Conservation (phyloP, 2,888 invertebrate species). For the Aproaerema taeniolella region DNA sequence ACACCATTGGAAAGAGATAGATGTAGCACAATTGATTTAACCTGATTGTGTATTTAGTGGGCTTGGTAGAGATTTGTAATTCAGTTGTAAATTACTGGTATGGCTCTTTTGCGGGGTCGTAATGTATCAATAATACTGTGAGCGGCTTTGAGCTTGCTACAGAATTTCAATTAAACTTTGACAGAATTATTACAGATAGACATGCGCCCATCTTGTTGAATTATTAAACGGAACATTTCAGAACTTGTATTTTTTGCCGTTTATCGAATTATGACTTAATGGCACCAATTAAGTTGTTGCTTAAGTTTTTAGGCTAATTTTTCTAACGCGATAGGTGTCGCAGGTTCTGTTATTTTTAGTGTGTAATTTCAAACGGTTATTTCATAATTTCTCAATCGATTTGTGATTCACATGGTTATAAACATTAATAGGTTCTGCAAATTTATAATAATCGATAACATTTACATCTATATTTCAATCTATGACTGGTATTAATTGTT, state of each 20-base stretch:
- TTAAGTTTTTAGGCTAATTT: constrained; percentile 13
- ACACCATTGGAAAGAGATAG: constrained; percentile 31
- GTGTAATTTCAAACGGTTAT: too few species aligned
- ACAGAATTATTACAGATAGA: constrained; percentile 75
- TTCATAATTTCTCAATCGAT: too few species aligned
- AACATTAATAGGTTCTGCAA: too few species aligned
- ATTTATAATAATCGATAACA: too few species aligned
- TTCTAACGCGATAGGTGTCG: constrained; percentile 8
- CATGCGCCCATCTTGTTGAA: constrained; percentile 57
- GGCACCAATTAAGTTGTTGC: constrained; percentile 33
- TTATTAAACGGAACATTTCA: constrained; percentile 44
- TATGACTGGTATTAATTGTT: too few species aligned
- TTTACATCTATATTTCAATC: too few species aligned
- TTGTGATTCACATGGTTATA: too few species aligned
- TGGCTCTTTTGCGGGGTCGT: constrained; percentile 65
- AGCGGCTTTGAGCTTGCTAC: constrained; percentile 44
- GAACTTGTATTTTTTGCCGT: constrained; percentile 28
- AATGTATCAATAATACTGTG: constrained; percentile 73
- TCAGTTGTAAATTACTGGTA: constrained; percentile 71
- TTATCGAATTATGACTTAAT: constrained; percentile 38
- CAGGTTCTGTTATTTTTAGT: not conserved
- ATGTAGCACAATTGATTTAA: constrained; percentile 59
- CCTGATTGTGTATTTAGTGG: constrained; percentile 70
- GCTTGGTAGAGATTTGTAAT: constrained; percentile 70
- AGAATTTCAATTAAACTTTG: constrained; percentile 73